A percentile compares a stretch with the other conserved stretches of the same genome.
Evolutionary conservation across 2,113 vertebrate genomes (phyloP).

Genomic region (Trochalopteron elliotii): DNA sequence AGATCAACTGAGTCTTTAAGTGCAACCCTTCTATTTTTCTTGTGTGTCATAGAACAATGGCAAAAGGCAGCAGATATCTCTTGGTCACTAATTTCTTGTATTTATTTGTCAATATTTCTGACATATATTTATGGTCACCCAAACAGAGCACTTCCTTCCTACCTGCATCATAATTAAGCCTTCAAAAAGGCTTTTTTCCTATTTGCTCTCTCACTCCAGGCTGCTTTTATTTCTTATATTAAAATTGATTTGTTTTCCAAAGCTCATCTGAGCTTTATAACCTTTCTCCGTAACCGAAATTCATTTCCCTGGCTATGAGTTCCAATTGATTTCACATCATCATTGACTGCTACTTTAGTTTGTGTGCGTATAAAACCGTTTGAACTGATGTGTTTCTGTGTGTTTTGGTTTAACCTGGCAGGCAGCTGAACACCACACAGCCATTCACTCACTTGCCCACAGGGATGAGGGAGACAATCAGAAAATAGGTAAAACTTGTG

Average conservation of each 20-base stretch:
- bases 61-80: not conserved
- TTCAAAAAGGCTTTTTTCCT: not conserved
- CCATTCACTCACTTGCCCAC: fast-evolving
- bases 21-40: not conserved
- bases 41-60: not conserved
- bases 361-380: not conserved
- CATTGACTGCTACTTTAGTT: conserved; percentile 2
- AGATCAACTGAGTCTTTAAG: not conserved
- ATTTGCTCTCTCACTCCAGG: not conserved
- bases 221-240: not conserved
- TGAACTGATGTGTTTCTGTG: not conserved
- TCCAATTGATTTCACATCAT: conserved; percentile 1
- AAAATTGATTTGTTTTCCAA: not conserved
- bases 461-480: not conserved
- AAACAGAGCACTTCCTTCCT: not conserved
- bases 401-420: not conserved
- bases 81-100: not conserved
- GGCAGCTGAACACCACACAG: not conserved
- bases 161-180: not conserved
- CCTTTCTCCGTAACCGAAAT: not conserved
- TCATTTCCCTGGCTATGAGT: not conserved
- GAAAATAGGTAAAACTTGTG: not conserved
- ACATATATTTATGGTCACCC: not conserved
- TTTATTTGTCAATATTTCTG: not conserved
- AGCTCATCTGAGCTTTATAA: not conserved